Evolutionary conservation across 2,113 vertebrate genomes (phyloP), one percentile per base, ranked within the genome.

Genomic region (Oryzias curvinotus): DNA sequence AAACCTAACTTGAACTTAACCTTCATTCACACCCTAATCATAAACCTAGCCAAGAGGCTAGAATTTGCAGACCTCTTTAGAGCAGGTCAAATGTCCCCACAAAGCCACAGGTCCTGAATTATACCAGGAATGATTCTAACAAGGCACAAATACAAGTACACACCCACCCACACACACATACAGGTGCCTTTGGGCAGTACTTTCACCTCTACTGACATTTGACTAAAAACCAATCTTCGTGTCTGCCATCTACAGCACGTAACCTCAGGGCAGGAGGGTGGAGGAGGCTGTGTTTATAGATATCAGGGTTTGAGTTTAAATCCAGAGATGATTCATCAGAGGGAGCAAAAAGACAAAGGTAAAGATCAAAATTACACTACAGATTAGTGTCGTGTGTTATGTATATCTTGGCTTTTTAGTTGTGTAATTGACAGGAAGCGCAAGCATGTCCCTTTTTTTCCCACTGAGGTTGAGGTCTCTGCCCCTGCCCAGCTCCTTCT

Each of bases 141-240:
- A 71, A 68, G 16, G 63, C 8, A 63, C 44, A 61, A n/a, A 57
- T 52, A 73, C 4, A 51, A 21, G 19, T 8, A 50, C 36, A 68
- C 26, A 57, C 48, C 15, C 43, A 49, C 43, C 50, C 48, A 53
- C 44, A 51, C n/a, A 77, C 77, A 83, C 49, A 85, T 65, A 75
- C 60, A 52, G 52, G 23, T 69, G 83, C 86, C 92, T 75, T 52
- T 74, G 73, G 88, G 91, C 85, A 68, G 74, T 93, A 85, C 92
- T 85, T 90, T 92, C 88, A 88, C 85, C 85, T 83, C 86, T 80
- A 82, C 87, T 93, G 92, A 92, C 91, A 92, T 93, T 93, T 93
- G 93, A 92, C 84, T 92, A 89, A 93, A 91, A 90, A 87, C 79
- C 83, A 86, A 82, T 92, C 90, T 90, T 81, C 86, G 86, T 89